Conservation (phyloP, 2,888 invertebrate species). For the Nomada ferruginata region DNA sequence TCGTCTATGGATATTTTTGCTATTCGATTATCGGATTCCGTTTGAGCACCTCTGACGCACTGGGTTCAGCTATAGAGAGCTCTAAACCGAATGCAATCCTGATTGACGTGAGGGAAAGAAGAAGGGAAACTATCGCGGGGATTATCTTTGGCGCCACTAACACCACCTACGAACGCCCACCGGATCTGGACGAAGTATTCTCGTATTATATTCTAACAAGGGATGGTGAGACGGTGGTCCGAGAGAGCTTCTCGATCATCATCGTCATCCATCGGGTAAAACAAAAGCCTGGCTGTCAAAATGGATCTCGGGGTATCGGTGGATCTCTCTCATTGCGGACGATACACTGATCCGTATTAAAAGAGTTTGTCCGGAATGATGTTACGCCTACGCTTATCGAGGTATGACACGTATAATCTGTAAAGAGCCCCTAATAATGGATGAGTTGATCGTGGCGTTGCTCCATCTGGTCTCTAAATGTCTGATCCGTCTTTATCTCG, state of each 20-base stretch:
- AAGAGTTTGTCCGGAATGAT: constrained; percentile 57
- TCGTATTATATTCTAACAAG: constrained; percentile 72
- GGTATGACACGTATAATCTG: constrained; percentile 69
- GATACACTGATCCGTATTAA: constrained; percentile 72
- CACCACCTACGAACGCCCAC: constrained; percentile 75
- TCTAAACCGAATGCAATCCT: constrained; percentile 83
- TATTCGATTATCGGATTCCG: constrained; percentile 63
- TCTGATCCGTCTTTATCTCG: constrained; percentile 51
- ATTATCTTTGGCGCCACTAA: constrained; percentile 83
- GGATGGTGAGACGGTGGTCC: constrained; percentile 59
- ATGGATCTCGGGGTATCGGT: constrained; percentile 65
- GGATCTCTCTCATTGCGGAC: constrained; percentile 56
- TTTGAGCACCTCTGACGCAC: constrained; percentile 80
- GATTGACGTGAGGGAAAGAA: constrained; percentile 81
- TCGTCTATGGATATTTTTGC: constrained; percentile 38
- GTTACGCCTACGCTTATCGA: constrained; percentile 67
- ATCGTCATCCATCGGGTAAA: constrained; percentile 74
- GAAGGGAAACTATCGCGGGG: constrained; percentile 81
- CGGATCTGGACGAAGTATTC: constrained; percentile 68
- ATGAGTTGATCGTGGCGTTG: constrained; percentile 40
- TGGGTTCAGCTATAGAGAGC: constrained; percentile 78
- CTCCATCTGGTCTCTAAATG: constrained; percentile 18
- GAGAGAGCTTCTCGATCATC: constrained; percentile 73
- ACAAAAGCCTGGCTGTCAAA: constrained; percentile 71
- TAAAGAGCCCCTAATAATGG: constrained; percentile 61